Base-by-base conservation (phyloP, 1,140 invertebrate genomes). In the Tetragnatha versicolor region DNA sequence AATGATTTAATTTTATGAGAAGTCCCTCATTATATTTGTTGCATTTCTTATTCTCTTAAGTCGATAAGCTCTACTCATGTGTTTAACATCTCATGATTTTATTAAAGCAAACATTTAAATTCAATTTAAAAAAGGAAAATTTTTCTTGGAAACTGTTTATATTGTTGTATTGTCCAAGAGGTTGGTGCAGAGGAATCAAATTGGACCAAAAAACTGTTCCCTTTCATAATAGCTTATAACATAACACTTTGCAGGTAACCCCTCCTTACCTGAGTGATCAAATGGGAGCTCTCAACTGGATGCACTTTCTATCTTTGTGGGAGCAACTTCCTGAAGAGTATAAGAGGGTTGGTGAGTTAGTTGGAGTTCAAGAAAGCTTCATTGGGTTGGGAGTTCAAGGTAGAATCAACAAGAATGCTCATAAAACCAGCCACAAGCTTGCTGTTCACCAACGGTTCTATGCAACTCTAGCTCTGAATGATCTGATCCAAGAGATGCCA, bases 211-310 rank as follows among this genome's bases (percentile, higher is more conserved):
- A 95, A 96, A 0, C 87, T 95, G 53, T 91, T 92, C 83, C 93
- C 92, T 83, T 93, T 99, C 85, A 94, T 96, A 0, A 86, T 99
- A 9, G 95, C 98, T 83, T 94, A 92, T 81, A 97, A 99, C n/a
- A n/a, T n/a, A n/a, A n/a, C n/a, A n/a, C n/a, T n/a, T n/a, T 99
- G 97, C 87, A 97, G 82, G 94, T 96, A 1, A 84, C 80, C n/a
- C 83, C 83, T 35, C 76, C 72, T 3, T 73, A 82, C 69, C 22
- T 83, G 9, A 60, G 66, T 27, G 80, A 83, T 6, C 81, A 82
- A 61, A 47, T 83, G 25, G 79, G 77, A 17, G 17, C 20, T 69
- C 88, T 98, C 39, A 94, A 98, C 86, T 99, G 96, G 96, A 89
- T 95, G 84, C 88, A 92, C 75, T 94, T 92, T 84, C 86, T 97